These are phyloP conservation scores for Coptodon rendalli DNA, from an alignment of 2,113 vertebrate genomes.

Conservation along the genomic window DNA sequence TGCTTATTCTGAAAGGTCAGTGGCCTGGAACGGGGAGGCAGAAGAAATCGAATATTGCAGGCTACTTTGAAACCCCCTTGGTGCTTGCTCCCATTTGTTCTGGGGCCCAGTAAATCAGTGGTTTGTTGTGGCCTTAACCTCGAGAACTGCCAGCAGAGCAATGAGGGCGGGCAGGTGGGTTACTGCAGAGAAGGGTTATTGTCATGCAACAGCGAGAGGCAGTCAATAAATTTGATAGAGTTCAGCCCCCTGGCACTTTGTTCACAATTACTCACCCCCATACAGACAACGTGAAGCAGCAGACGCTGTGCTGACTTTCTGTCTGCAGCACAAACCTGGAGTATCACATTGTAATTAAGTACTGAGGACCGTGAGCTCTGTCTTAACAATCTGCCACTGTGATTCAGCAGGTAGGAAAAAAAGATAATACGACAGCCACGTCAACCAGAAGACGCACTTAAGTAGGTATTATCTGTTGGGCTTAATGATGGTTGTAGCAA, in stretches of 20 bases:
- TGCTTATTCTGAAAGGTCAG: slow-evolving; percentile 58
- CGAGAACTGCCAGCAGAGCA: slow-evolving; percentile 42
- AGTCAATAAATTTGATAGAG: slow-evolving; percentile 60
- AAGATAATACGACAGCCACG: neutral
- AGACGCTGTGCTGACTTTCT: neutral
- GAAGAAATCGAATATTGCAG: slow-evolving; percentile 56
- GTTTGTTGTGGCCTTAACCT: slow-evolving; percentile 59
- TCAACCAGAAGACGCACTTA: slow-evolving; percentile 6
- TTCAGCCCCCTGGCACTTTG: slow-evolving; percentile 38
- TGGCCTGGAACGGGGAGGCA: slow-evolving; percentile 35
- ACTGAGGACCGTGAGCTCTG: neutral
- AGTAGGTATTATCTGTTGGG: slow-evolving; percentile 14
- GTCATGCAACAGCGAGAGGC: slow-evolving; percentile 30
- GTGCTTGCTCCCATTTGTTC: slow-evolving; percentile 55
- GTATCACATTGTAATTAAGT: neutral
- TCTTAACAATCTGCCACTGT: neutral
- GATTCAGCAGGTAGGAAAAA: neutral
- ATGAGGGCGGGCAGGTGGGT: slow-evolving; percentile 28
- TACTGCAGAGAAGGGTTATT: slow-evolving; percentile 26
- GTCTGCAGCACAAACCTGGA: neutral
- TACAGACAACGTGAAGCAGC: neutral
- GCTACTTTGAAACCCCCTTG: slow-evolving; percentile 43
- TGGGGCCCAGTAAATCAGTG: slow-evolving; percentile 49
- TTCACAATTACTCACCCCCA: slow-evolving; percentile 35
- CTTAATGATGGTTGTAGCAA: slow-evolving; percentile 1